phyloP scores from a whole-genome alignment of 2,888 invertebrate species.

The Netelia virgata region DNA sequence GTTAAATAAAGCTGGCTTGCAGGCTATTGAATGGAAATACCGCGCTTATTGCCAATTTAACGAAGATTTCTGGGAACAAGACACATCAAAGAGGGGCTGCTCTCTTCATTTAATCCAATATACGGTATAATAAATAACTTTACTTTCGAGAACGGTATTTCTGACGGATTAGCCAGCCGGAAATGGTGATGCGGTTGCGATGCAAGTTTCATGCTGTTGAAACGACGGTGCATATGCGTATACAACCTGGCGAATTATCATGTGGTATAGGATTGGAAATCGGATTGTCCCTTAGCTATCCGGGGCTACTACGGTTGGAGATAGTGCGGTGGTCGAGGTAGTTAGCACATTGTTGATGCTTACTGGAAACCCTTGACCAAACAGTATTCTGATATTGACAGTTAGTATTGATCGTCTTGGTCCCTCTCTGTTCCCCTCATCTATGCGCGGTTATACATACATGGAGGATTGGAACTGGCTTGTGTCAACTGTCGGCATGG shows the following conservation, averaged over 20 bases:
- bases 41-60: too few relatives aligned
- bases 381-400: constrained; percentile 54
- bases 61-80: too few relatives aligned
- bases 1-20: constrained; percentile 25
- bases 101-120: too few relatives aligned
- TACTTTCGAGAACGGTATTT: too few relatives aligned
- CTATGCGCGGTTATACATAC: constrained; percentile 14
- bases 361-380: constrained; percentile 43
- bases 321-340: background rate
- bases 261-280: background rate
- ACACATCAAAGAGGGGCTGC: too few relatives aligned
- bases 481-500: constrained; percentile 15
- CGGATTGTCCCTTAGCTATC: background rate
- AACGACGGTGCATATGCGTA: constrained; percentile 14
- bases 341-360: constrained; percentile 42
- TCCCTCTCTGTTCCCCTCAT: background rate
- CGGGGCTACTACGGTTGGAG: background rate
- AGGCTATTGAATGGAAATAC: constrained; percentile 24
- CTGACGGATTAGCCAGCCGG: too few relatives aligned
- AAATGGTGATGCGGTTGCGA: too few relatives aligned
- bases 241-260: background rate
- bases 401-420: constrained; percentile 21
- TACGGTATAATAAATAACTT: too few relatives aligned
- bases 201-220: too few relatives aligned
- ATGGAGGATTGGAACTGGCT: background rate